phyloP scores from a whole-genome alignment of 2,888 invertebrate species.

The Plemyria rubiginata region DNA sequence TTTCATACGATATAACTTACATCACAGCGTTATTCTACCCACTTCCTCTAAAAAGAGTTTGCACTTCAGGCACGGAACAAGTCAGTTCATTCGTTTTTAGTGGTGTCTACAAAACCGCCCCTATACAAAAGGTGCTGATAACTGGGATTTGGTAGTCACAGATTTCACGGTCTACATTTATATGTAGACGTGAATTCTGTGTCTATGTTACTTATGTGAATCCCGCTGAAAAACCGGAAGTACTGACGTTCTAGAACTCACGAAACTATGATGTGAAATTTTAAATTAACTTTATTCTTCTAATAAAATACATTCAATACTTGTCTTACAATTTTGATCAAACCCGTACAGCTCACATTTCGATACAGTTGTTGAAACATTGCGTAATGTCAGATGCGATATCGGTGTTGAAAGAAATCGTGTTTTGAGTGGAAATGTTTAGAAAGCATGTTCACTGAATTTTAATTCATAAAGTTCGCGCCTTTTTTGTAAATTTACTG shows the following conservation, averaged over 20 bases:
- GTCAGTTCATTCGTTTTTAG: not conserved
- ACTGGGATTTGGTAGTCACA: no score
- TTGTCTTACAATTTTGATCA: not conserved
- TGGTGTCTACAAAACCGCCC: no score
- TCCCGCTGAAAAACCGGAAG: no score
- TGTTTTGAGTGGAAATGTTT: constrained; percentile 36
- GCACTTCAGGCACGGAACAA: not conserved
- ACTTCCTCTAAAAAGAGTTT: constrained; percentile 1
- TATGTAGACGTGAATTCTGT: no score
- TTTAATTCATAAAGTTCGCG: constrained; percentile 19
- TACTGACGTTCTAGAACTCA: no score
- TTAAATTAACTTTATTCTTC: no score
- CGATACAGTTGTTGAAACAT: constrained; percentile 31
- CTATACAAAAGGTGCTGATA: no score
- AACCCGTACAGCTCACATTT: constrained; percentile 8
- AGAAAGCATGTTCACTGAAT: constrained; percentile 33
- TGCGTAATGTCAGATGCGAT: constrained; percentile 32
- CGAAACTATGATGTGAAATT: no score
- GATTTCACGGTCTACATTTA: no score
- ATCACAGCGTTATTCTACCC: constrained; percentile 1
- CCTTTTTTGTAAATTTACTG: no score
- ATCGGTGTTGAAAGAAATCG: constrained; percentile 33
- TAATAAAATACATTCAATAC: not conserved
- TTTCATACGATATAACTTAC: constrained; percentile 6
- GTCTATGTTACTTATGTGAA: no score